Conservation (phyloP, 1,140 invertebrate genomes). For the Leptopilina clavipes region DNA sequence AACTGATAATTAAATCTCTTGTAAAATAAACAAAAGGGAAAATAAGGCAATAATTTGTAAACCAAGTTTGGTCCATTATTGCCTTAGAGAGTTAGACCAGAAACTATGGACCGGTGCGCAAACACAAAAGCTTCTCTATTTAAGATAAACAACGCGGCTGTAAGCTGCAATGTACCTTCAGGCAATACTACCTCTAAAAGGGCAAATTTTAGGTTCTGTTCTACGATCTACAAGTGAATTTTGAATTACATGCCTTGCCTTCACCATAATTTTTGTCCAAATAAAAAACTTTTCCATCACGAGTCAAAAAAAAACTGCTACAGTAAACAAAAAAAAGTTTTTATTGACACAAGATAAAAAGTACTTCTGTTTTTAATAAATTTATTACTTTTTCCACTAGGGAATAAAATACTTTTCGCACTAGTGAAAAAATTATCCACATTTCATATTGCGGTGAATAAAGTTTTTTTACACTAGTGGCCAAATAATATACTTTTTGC, state of each 20-base stretch:
- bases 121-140: constrained; percentile 64
- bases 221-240: background rate
- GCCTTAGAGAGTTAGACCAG: background rate
- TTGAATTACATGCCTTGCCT: background rate
- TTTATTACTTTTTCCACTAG: too few species aligned
- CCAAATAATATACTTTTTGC: too few species aligned
- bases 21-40: background rate
- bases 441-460: too few species aligned
- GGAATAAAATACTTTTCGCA: too few species aligned
- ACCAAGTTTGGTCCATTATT: background rate
- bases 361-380: too few species aligned
- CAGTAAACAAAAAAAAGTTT: too few species aligned
- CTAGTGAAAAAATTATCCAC: too few species aligned
- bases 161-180: constrained; percentile 55
- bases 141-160: constrained; percentile 63
- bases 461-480: too few species aligned
- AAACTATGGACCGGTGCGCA: constrained; percentile 48
- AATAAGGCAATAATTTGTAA: background rate
- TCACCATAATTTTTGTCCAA: background rate
- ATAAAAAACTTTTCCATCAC: constrained; percentile 3
- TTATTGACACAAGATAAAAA: too few species aligned
- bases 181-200: constrained; percentile 41
- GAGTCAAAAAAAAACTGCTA: background rate
- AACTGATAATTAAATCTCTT: background rate
- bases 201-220: background rate